These are phyloP conservation scores for Heliconius hewitsoni DNA, from an alignment of 1,140 invertebrate genomes.

Conservation along the genomic window DNA sequence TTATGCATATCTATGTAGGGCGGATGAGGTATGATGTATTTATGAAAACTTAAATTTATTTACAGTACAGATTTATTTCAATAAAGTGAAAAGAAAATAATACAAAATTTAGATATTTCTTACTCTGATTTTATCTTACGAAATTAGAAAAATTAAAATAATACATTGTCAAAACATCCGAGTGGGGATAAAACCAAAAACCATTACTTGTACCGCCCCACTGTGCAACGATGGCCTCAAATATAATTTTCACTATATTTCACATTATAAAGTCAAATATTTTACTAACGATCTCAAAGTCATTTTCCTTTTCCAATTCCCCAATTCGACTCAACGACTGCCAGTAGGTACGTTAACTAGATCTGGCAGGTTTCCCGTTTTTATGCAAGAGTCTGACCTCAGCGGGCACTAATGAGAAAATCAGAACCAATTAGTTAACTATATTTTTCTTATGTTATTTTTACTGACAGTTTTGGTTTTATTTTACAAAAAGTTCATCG, in stretches of 20 bases:
- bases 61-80: no score
- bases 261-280: background rate
- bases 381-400: constrained; percentile 35
- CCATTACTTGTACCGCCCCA: no score
- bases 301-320: constrained; percentile 33
- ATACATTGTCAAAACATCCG: no score
- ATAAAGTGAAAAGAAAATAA: no score
- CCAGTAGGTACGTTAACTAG: constrained; percentile 29
- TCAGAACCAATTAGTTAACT: constrained; percentile 35
- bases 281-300: constrained; percentile 22
- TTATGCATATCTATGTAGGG: no score
- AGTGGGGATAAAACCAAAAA: no score
- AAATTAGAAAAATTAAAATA: no score
- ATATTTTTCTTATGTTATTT: constrained; percentile 21
- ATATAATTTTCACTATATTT: background rate
- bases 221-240: background rate
- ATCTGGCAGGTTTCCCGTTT: constrained; percentile 39
- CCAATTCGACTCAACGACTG: constrained; percentile 35
- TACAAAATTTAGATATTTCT: no score
- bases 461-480: constrained; percentile 1
- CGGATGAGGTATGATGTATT: no score
- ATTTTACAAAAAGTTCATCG: constrained; percentile 1
- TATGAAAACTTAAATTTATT: no score
- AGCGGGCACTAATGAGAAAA: constrained; percentile 34
- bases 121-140: no score